Evolutionary conservation across 2,888 invertebrate genomes (phyloP), one percentile per base, ranked within the genome.

Genomic region (Melinaea marsaeus): DNA sequence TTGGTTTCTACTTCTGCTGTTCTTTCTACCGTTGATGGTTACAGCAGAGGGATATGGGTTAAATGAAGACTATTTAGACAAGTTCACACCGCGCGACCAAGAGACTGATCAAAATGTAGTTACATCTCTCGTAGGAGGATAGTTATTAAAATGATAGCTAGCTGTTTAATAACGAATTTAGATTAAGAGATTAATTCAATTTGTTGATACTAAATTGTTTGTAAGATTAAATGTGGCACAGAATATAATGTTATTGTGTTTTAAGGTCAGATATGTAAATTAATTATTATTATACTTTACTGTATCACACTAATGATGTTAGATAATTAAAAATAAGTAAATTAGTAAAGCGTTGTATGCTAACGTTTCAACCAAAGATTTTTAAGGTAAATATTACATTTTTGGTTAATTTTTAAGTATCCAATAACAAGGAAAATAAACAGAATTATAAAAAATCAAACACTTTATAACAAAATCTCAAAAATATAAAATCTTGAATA

Each of bases 1-100:
- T 68, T 86, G 86, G 85, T 73, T 87, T n/a, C 75, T 86, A 3
- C 72, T 86, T 13, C 68, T 88, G 6, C 73, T 88, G 2, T 73
- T 89, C 37, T 74, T 85, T n/a, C 75, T 88, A 4, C 86, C 87
- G 2, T 71, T 81, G 69, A 68, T 84, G 48, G 78, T 76, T 33
- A 74, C 80, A 69, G 79, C 81, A 6, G 79, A 85, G 61, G 82
- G 84, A 42, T 75, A 74, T 54, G 68, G 72, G 1, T 67, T 76
- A 3, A 67, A 73, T 4, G 78, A 79, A 33, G 76, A 75, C 32
- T 74, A 74, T 33, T 54, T 60, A 32, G 67, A 71, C 33, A 75
- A 78, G 4, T 65, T 58, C 4, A 48, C 57, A 5, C 61, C 60
- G 35, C 76, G 79, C 5, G 78, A 77, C n/a, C 69, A 76, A 51